Percentiles rank a stretch among this genome's conserved stretches.
phyloP scores from a whole-genome alignment of 1,140 invertebrate genomes.

The Meteorus sp. region DNA sequence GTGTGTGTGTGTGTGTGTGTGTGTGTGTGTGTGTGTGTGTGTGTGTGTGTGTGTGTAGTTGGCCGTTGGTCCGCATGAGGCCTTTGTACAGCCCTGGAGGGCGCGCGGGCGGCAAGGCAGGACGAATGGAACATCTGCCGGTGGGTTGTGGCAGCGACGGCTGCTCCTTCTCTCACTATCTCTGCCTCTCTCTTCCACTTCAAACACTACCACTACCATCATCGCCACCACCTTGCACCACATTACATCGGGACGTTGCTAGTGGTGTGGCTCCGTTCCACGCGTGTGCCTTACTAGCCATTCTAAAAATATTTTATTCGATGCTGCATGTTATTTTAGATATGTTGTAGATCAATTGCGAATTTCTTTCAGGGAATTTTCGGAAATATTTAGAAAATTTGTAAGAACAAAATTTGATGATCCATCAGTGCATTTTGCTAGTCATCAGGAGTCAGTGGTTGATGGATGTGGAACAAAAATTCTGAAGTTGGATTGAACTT shows the following conservation, averaged over 20 bases:
- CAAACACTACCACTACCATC: too few species aligned
- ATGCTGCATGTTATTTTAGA: neutral
- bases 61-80: conserved; percentile 32
- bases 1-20: too few species aligned
- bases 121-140: conserved; percentile 58
- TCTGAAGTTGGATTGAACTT: too few species aligned
- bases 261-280: neutral
- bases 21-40: too few species aligned
- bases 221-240: conserved; percentile 42
- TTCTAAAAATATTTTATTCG: conserved; percentile 36
- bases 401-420: too few species aligned
- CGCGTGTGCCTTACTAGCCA: conserved; percentile 29
- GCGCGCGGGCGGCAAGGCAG: conserved; percentile 42
- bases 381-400: too few species aligned
- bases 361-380: too few species aligned
- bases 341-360: neutral
- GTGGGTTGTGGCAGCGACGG: conserved; percentile 39
- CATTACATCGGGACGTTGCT: conserved; percentile 32
- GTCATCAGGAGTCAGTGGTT: too few species aligned
- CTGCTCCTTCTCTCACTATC: conserved; percentile 3
- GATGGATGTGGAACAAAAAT: too few species aligned
- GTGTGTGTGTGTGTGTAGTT: too few species aligned
- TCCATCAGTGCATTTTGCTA: too few species aligned
- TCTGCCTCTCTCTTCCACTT: conserved; percentile 12
- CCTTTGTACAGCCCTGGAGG: conserved; percentile 48